Evolutionary conservation across 30 jellyfish, hydroid and myxozoan genomes (phyloP), one percentile per base, ranked within the genome.

Genomic region (Cassiopea xamachana): DNA sequence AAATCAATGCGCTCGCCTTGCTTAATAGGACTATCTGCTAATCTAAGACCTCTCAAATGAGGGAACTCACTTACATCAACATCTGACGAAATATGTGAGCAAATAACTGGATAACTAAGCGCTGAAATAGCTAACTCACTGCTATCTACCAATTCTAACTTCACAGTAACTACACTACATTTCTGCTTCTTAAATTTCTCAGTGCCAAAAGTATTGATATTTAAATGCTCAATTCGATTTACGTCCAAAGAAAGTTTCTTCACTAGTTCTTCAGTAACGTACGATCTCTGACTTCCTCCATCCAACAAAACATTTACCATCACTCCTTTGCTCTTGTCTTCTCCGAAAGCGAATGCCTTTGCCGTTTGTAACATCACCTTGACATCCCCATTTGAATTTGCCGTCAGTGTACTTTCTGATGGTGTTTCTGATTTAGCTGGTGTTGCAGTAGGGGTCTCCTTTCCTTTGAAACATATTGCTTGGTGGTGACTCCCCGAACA

Each of bases 231-330:
- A 1, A 46, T 68, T 14, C 60, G 51, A 16, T 79, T 84, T 7
- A 47, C 48, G 18, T 69, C 50, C 62, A 80, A 72, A 17, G 15
- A n/a, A n/a, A 89, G 81, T 71, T 50, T 89, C 49, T 68, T 71
- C 81, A 68, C 27, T 43, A 89, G 19, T 4, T 80, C 87, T 0
- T 89, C 80, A 1, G 96, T 80, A 13, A 89, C 76, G 81, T 76
- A 89, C 43, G 49, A 78, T 16, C 87, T 70, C 71, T 89, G 96
- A 47, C 96, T 89, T 7, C 96, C 96, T 7, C 58, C 61, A 39
- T 89, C 96, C 27, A 89, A 89, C 87, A 89, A 18, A 12, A 81
- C 80, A 5, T 48, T 62, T 8, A 79, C 90, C 45, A n/a, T 50
- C 46, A 77, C 48, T 68, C 71, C 68, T 18, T 60, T 77, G 67